Conservation (phyloP, 2,888 invertebrate species). For the Microdon myrmicae region DNA sequence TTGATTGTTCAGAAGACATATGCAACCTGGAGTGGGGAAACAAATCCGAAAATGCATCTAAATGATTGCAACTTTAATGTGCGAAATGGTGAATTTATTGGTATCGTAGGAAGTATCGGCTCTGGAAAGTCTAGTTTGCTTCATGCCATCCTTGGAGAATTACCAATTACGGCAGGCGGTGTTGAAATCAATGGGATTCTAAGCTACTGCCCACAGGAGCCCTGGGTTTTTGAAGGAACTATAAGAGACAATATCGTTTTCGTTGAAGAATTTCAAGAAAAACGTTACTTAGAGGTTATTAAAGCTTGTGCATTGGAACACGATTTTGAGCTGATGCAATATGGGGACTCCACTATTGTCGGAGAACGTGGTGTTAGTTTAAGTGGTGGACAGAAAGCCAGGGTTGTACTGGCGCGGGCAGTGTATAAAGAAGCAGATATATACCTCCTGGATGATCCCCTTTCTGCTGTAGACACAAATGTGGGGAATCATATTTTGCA, state of each 20-base stretch:
- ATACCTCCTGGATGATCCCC: slow-evolving; percentile 78
- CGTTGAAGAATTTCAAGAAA: slow-evolving; percentile 74
- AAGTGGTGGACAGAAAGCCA: slow-evolving; percentile 77
- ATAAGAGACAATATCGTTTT: slow-evolving; percentile 91
- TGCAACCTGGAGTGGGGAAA: slow-evolving; percentile 36
- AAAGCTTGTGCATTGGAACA: slow-evolving; percentile 70
- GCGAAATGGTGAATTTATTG: slow-evolving; percentile 35
- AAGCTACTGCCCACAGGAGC: slow-evolving; percentile 80
- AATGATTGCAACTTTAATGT: slow-evolving; percentile 65
- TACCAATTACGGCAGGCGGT: slow-evolving; percentile 70
- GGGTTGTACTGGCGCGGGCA: slow-evolving; percentile 77
- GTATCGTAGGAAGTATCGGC: slow-evolving; percentile 76
- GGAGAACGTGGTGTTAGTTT: slow-evolving; percentile 75
- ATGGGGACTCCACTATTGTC: slow-evolving; percentile 66
- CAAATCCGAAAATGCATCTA: slow-evolving; percentile 29
- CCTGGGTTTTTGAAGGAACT: slow-evolving; percentile 80
- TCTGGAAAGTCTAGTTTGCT: slow-evolving; percentile 77
- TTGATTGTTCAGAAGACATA: slow-evolving; percentile 22
- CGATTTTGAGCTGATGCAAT: slow-evolving; percentile 73
- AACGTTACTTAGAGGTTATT: slow-evolving; percentile 64
- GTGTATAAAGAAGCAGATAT: slow-evolving; percentile 77
- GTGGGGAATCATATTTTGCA: slow-evolving; percentile 78
- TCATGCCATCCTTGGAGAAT: slow-evolving; percentile 76
- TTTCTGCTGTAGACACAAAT: slow-evolving; percentile 78
- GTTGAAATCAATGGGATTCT: slow-evolving; percentile 71